Evolutionary conservation across 2,888 invertebrate genomes (phyloP), one percentile per base, ranked within the genome.

Genomic region (Cyaniris semiargus): DNA sequence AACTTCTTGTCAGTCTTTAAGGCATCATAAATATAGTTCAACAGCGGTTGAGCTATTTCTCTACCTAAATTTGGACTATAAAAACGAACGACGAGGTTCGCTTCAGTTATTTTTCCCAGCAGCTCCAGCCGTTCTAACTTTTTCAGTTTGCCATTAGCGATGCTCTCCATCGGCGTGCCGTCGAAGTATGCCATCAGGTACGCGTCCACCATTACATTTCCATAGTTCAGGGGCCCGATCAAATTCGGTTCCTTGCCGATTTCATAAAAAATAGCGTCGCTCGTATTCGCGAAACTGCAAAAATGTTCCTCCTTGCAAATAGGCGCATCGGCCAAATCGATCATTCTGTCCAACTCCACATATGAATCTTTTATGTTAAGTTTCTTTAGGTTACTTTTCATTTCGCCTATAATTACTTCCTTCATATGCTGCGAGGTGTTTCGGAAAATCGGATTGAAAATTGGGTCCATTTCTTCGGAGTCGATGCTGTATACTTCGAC

Each of bases 151-250:
- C 91, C 92, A 91, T 92, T 92, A 0, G 87, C 92, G 0, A 93
- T 85, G 0, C 89, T 83, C 60, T 87, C 80, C 5, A 82, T 21
- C 0, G 87, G 83, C 76, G 83, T 82, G 0, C 91, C 91, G 80
- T 91, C 89, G 34, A 90, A 93, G 70, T 86, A 91, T 58, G 87
- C 85, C 93, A 93, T 93, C 15, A 92, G 70, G 78, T 92, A 90
- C 0, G 86, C 79, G 81, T 93, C 93, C 0, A 88, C 84, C 6
- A 90, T 81, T 0, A 81, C 77, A 79, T 87, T 90, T 0, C 85
- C 86, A 0, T 88, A 83, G 15, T 70, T 80, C 5, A 92, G 81
- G 0, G 90, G 88, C 0, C 92, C 92, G 1, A 76, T 77, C 0
- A 91, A 58, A 74, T 90, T 81, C 0, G 90, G 90, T 76, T 91